These are phyloP conservation scores for Dendropsophus ebraccatus DNA, from an alignment of 2,113 vertebrate species.

Conservation along the genomic window DNA sequence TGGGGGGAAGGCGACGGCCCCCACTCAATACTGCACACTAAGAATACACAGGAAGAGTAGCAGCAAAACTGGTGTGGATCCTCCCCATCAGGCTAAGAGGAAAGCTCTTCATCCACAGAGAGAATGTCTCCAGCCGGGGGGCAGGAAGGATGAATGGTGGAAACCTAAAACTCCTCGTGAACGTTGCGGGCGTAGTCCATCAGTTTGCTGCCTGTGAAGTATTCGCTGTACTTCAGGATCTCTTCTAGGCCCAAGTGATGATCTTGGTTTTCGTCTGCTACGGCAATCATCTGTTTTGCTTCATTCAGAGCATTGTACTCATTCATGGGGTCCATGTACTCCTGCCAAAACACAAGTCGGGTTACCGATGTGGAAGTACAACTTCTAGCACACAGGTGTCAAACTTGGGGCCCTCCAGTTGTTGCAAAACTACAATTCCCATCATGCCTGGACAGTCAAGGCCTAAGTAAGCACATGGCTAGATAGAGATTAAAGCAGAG, in stretches of 20 bases:
- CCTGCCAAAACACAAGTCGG: conserved; percentile 69
- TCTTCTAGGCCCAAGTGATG: conserved; percentile 89
- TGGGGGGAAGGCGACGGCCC: conserved; percentile 18
- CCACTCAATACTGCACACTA: conserved; percentile 46
- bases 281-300: conserved; percentile 97
- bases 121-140: not conserved
- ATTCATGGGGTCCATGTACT: conserved; percentile 98
- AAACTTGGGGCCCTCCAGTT: too few species aligned
- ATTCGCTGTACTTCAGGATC: conserved; percentile 95
- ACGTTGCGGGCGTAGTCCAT: conserved; percentile 97
- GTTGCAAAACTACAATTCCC: too few species aligned
- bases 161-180: conserved; percentile 93
- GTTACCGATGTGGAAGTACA: not conserved
- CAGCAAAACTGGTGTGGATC: conserved; percentile 46
- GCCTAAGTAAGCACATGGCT: too few species aligned
- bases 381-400: not conserved
- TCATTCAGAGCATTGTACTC: conserved; percentile 96
- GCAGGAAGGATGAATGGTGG: not conserved
- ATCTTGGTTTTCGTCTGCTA: conserved; percentile 96
- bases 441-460: too few species aligned
- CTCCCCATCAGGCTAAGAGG: not conserved
- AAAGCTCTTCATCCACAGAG: not conserved
- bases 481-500: too few species aligned
- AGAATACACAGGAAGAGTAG: conserved; percentile 47
- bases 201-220: conserved; percentile 97